A percentile compares a stretch with the other conserved stretches of the same genome.
These are phyloP conservation scores for Apodemia mormo DNA, from an alignment of 2,888 invertebrate species.

Conservation along the genomic window DNA sequence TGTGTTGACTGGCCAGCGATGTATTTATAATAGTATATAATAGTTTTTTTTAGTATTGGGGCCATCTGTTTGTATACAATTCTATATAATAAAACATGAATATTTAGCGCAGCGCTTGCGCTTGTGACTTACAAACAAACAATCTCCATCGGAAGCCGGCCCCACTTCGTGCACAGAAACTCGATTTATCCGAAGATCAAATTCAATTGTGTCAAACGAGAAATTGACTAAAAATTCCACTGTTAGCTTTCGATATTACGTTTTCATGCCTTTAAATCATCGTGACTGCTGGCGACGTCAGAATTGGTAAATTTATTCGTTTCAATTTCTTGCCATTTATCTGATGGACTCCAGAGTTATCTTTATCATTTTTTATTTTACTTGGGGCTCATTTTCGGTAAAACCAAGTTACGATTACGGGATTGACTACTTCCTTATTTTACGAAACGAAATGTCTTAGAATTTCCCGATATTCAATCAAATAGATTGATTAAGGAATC, in stretches of 20 bases:
- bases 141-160: conserved; percentile 51
- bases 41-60: too few relatives aligned
- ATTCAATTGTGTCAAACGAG: conserved; percentile 74
- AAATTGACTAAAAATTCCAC: conserved; percentile 75
- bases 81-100: background rate
- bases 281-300: conserved; percentile 20
- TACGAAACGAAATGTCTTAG: background rate
- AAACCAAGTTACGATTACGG: background rate
- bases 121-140: conserved; percentile 44
- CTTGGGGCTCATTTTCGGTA: background rate
- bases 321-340: conserved; percentile 17
- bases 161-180: conserved; percentile 67
- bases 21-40: too few relatives aligned
- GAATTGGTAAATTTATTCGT: conserved; percentile 7
- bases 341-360: conserved; percentile 13
- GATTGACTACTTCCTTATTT: background rate
- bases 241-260: conserved; percentile 48
- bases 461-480: background rate
- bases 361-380: conserved; percentile 11
- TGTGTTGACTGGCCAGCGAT: too few relatives aligned
- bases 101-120: conserved; percentile 36
- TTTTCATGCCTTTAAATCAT: conserved; percentile 49
- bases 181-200: conserved; percentile 71
- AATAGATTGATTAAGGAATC: too few relatives aligned
- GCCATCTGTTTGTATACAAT: too few relatives aligned